These are phyloP conservation scores for Coendou prehensilis DNA, from an alignment of 2,797 vertebrate genomes.

Conservation along the genomic window DNA sequence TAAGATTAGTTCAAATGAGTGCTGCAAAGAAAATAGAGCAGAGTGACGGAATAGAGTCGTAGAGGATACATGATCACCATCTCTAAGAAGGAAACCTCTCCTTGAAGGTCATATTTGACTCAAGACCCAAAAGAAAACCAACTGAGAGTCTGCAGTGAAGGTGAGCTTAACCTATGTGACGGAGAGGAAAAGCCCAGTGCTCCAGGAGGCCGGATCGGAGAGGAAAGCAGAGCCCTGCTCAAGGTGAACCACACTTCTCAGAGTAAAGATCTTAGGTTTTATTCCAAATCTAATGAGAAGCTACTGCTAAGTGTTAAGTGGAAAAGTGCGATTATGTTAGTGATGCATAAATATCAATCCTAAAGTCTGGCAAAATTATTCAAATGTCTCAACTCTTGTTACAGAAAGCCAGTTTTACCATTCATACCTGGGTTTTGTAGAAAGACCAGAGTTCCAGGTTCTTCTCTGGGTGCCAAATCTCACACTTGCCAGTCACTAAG, in stretches of 20 bases:
- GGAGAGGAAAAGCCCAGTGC: neutral
- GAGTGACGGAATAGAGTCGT: neutral
- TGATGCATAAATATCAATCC: neutral
- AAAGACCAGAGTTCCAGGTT: neutral
- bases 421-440: neutral
- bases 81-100: neutral
- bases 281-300: conserved; percentile 4
- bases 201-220: neutral
- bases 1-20: neutral
- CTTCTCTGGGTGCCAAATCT: neutral
- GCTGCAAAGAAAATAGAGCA: conserved; percentile 13
- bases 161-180: neutral
- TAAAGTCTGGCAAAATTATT: neutral
- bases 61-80: neutral
- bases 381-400: neutral
- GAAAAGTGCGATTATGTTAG: neutral
- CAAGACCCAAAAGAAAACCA: neutral
- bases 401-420: neutral
- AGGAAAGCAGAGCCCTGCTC: neutral
- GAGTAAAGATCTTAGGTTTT: neutral
- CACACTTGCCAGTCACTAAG: neutral
- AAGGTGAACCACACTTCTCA: neutral
- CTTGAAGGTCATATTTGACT: neutral
- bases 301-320: neutral
- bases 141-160: neutral